Evolutionary conservation across 1,140 invertebrate genomes (phyloP).

Genomic region (Apis cerana): DNA sequence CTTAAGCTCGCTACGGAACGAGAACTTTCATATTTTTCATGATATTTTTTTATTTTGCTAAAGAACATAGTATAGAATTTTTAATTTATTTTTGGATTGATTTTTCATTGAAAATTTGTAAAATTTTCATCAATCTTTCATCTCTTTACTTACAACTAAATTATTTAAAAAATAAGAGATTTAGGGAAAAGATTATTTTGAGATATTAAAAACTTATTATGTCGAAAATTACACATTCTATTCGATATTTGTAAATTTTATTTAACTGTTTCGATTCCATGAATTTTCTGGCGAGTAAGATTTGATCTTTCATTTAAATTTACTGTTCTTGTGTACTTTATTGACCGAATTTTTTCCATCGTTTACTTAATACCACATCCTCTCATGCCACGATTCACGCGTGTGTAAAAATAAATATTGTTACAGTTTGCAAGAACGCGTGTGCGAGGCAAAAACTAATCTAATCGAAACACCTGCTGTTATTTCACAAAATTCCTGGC

Average conservation of each 20-base stretch:
- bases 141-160: too few species aligned
- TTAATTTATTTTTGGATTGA: not conserved
- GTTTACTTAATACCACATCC: too few species aligned
- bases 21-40: not conserved
- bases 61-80: too few species aligned
- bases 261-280: not conserved
- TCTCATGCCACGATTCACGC: not conserved
- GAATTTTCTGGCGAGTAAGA: not conserved
- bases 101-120: not conserved
- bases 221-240: too few species aligned
- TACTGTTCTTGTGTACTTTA: not conserved
- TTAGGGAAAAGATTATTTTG: too few species aligned
- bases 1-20: not conserved
- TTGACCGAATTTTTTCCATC: not conserved
- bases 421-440: not conserved
- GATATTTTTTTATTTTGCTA: not conserved
- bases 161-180: too few species aligned
- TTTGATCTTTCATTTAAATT: not conserved
- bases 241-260: too few species aligned
- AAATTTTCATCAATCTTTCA: too few species aligned
- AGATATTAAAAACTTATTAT: too few species aligned
- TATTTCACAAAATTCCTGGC: not conserved
- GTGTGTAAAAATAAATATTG: not conserved
- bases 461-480: not conserved
- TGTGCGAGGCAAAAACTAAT: constrained; percentile 7